A percentile compares a stretch with the other conserved stretches of the same genome.
Conservation (phyloP, 2,113 vertebrate species). For the Smithornis capensis region DNA sequence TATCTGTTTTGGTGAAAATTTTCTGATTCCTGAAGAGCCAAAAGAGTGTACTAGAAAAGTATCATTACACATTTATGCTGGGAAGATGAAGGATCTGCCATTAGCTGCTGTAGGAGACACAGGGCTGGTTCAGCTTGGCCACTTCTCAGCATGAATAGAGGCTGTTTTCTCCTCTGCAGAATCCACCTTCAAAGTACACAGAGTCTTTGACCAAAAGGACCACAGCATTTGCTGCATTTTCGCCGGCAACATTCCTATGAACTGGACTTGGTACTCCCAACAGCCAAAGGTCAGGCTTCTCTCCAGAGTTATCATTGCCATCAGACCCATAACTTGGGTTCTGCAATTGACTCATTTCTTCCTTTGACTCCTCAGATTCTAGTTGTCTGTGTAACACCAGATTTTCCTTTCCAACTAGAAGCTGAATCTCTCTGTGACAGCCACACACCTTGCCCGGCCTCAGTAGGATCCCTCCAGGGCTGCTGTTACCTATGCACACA, state of each 20-base stretch:
- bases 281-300: not conserved
- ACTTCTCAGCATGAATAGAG: not conserved
- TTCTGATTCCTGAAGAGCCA: not conserved
- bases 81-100: not conserved
- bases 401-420: not conserved
- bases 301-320: not conserved
- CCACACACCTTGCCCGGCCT: not conserved
- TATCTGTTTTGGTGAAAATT: not conserved
- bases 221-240: not conserved
- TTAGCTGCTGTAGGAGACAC: not conserved
- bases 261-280: not conserved
- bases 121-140: not conserved
- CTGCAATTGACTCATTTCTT: not conserved
- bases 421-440: not conserved
- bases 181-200: not conserved
- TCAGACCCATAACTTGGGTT: not conserved
- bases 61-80: not conserved
- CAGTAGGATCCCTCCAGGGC: not conserved
- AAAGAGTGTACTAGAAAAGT: not conserved
- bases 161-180: not conserved
- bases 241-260: not conserved
- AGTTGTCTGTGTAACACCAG: not conserved
- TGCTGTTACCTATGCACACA: not conserved
- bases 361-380: not conserved
- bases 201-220: not conserved